Base-by-base conservation (phyloP, 2,797 vertebrate genomes). In the Galaxias olidus region DNA sequence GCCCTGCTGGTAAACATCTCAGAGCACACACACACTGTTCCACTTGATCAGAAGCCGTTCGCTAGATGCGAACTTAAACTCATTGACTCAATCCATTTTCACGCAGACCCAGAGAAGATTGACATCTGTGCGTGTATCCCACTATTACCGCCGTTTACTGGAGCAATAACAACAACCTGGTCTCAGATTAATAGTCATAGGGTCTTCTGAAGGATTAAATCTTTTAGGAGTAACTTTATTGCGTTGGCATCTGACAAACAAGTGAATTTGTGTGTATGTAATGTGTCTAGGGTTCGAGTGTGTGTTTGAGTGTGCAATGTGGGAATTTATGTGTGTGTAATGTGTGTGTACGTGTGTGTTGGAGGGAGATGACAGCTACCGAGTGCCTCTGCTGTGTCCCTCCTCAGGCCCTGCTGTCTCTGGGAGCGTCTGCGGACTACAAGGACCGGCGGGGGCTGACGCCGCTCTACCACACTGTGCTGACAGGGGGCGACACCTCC, bases 381-480 rank as follows among this genome's bases (percentile, higher is more conserved):
- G 57, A 10, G 3, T 30, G 30, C 3, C 2, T 30, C 10, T 54
- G 18, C 42, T 56, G 13, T 57, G 49, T 10, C 65, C 53, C 10
- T 66, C 50, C 12, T 6, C 78, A 93, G 92, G 89, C 88, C n/a
- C 86, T 94, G 65, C 82, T 94, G 65, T 94, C 96, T 80, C 84
- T 96, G 54, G 95, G 95, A n/a, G 95, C 95, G 3, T 97, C 96
- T 69, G 92, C 95, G 14, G 95, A 98, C 89, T 96, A 98, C 66
- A 98, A 96, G 81, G 96, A 98, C 85, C 93, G 95, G 0, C 91
- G 95, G 4, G 96, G 95, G 20, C 89, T 98, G 84, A 98, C 95
- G 10, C 95, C 96, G 1, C 92, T 97, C 9, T 98, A 97, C 88
- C 96, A 98, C 88, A 96, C 96, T 61, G 95, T 95, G 72, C 95